Base-by-base conservation (phyloP, 2,888 invertebrate genomes). In the Epinotia demarniana region DNA sequence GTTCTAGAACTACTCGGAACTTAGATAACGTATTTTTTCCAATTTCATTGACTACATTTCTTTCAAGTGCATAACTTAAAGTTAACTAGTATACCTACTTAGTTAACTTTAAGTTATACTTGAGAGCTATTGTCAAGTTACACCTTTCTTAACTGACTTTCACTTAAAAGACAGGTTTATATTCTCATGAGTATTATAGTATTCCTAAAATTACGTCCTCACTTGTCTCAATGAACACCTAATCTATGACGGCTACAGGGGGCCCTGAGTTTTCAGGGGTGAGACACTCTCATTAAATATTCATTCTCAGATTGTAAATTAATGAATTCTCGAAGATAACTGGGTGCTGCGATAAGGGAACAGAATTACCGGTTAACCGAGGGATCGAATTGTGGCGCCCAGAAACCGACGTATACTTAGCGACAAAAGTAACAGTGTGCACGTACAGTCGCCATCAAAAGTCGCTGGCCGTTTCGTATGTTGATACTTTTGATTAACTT, bases 241-340 rank as follows among this genome's bases (percentile, higher is more conserved):
- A 72, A 72, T 75, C 72, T 80, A 77, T 79, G 78, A 64, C 19
- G 58, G 78, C 81, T 79, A 80, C 83, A 84, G 80, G 82, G 80
- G 79, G 77, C 83, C 82, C 83, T 84, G 83, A 88, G 89, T 88
- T 89, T 91, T 89, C 89, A 90, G 89, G 90, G 90, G 87, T 90
- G 90, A 88, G 89, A 90, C 89, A 86, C 84, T 85, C 78, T 80
- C 81, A 90, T 92, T 89, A 91, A 92, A 91, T 91, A 92, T 92
- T 91, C 91, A 92, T 90, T 88, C 85, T 87, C 83, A 87, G 90
- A 88, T 90, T 89, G 89, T 92, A 88, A 92, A 92, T 92, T 92
- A 92, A 90, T 87, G 84, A 88, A 90, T 87, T 85, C 81, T 81
- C 83, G 77, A 84, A 89, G 88, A 91, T 89, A 88, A 88, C 86